These are phyloP conservation scores for Eudemis profundana DNA, from an alignment of 2,888 invertebrate species.

Conservation along the genomic window DNA sequence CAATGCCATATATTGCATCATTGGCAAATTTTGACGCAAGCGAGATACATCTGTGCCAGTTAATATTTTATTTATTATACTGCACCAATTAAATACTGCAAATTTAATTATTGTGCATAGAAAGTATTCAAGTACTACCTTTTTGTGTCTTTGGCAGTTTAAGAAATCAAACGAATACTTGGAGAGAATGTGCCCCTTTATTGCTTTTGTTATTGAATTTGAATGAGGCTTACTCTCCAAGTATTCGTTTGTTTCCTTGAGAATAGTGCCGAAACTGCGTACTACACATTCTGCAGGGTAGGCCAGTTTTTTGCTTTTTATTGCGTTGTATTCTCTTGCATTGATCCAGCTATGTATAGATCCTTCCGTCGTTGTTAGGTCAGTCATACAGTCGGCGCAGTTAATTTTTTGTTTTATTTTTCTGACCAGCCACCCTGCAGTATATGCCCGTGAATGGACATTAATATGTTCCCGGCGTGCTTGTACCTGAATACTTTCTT, in stretches of 20 bases:
- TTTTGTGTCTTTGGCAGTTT: not conserved
- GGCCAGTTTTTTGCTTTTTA: too few species aligned
- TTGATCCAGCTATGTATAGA: too few species aligned
- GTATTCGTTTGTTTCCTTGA: slow-evolving; percentile 9
- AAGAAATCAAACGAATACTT: not conserved
- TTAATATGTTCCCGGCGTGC: too few species aligned
- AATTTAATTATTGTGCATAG: not conserved
- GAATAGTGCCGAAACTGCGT: slow-evolving; percentile 1
- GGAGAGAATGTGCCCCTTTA: not conserved
- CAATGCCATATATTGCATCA: not conserved
- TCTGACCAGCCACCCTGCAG: too few species aligned
- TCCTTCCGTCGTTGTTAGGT: too few species aligned
- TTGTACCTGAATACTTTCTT: too few species aligned
- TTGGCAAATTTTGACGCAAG: not conserved
- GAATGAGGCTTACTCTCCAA: not conserved
- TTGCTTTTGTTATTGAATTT: not conserved
- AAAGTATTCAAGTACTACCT: not conserved
- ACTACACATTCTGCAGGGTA: too few species aligned
- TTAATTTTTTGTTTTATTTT: too few species aligned
- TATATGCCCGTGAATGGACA: too few species aligned
- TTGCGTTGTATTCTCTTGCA: too few species aligned
- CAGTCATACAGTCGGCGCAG: too few species aligned
- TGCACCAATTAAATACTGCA: too few species aligned
- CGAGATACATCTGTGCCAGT: not conserved
- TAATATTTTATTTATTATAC: slow-evolving; percentile 13